Percentiles rank a stretch among this genome's conserved stretches.
phyloP scores from a whole-genome alignment of 2,888 invertebrate genomes.

The Seira ritae region DNA sequence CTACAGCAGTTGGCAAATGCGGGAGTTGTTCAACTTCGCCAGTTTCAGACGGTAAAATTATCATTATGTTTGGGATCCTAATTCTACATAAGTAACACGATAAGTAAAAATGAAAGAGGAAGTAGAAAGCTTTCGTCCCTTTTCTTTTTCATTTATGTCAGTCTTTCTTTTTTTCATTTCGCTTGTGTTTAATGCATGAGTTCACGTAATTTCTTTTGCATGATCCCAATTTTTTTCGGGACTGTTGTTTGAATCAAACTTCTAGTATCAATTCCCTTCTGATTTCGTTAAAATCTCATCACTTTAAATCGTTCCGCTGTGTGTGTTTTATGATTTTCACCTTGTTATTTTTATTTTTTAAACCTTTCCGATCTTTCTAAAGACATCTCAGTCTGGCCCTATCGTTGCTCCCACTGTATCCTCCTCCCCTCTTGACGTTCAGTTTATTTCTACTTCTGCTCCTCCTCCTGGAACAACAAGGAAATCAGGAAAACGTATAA shows the following conservation, averaged over 20 bases:
- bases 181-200: no score
- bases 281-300: background rate
- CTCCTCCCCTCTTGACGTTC: conserved; percentile 44
- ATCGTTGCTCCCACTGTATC: conserved; percentile 33
- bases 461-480: conserved; percentile 5
- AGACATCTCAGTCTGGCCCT: conserved; percentile 39
- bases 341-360: background rate
- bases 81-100: background rate
- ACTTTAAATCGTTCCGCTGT: background rate
- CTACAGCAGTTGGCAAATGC: conserved; percentile 71
- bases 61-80: conserved; percentile 1
- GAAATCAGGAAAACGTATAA: conserved; percentile 54
- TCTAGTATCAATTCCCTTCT: no score
- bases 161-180: no score
- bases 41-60: conserved; percentile 66
- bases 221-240: no score
- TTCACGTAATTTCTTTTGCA: no score
- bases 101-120: no score
- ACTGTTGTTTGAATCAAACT: no score
- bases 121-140: no score
- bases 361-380: conserved; percentile 21
- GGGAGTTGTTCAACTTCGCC: conserved; percentile 71
- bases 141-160: no score
- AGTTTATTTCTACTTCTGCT: conserved; percentile 40
- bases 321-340: background rate